Percentiles rank a stretch among this genome's conserved stretches.
Conservation (phyloP, 2,888 invertebrate genomes). For the Melanotus villosus region DNA sequence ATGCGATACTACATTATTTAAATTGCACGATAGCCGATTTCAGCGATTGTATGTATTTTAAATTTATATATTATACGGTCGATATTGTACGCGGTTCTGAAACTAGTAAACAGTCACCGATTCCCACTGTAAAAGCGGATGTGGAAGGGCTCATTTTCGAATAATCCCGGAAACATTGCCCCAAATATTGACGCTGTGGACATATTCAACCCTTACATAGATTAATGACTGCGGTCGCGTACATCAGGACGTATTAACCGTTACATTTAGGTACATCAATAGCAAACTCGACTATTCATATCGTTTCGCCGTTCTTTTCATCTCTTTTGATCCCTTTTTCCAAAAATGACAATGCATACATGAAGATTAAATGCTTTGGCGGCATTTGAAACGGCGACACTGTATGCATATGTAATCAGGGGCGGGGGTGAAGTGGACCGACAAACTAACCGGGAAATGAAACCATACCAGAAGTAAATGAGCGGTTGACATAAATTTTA, state of each 20-base stretch:
- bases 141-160: conserved; percentile 23
- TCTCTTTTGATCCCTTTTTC: conserved; percentile 11
- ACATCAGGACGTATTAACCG: conserved; percentile 25
- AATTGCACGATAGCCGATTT: too few relatives aligned
- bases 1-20: too few relatives aligned
- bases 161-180: conserved; percentile 35
- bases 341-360: conserved; percentile 24
- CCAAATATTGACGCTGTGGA: conserved; percentile 36
- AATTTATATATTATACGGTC: not conserved
- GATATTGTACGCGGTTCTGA: not conserved
- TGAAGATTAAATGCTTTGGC: conserved; percentile 24
- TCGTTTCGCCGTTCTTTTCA: conserved; percentile 18
- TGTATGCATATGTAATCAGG: conserved; percentile 35
- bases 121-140: conserved; percentile 20
- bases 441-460: conserved; percentile 15
- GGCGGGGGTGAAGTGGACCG: not conserved
- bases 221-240: conserved; percentile 36
- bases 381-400: conserved; percentile 14
- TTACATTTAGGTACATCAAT: conserved; percentile 27
- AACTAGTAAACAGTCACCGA: conserved; percentile 5
- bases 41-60: too few relatives aligned
- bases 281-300: conserved; percentile 19
- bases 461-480: not conserved
- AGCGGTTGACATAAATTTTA: not conserved
- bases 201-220: conserved; percentile 39